Conservation (phyloP, 2,888 invertebrate species). For the Zonitis immaculata region DNA sequence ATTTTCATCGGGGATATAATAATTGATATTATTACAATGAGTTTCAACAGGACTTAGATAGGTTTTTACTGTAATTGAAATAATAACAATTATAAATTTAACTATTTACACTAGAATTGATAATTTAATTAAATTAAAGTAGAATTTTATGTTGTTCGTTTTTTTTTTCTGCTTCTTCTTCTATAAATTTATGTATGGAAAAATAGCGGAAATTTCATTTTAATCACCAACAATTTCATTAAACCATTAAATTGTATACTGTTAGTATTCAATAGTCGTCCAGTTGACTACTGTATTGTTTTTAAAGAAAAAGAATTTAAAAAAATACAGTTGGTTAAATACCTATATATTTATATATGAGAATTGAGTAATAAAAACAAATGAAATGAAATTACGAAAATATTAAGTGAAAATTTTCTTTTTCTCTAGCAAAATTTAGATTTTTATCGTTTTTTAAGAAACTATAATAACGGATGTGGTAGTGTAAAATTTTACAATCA, state of each 20-base stretch:
- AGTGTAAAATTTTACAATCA: not conserved
- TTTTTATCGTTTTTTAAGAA: not conserved
- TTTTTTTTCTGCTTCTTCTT: too few relatives aligned
- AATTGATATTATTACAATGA: conserved; percentile 91
- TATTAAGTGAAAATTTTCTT: not conserved
- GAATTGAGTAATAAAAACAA: not conserved
- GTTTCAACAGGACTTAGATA: conserved; percentile 91
- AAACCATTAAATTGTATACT: conserved; percentile 9
- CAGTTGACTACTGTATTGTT: not conserved
- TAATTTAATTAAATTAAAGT: too few relatives aligned
- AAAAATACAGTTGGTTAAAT: too few relatives aligned
- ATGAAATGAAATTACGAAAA: not conserved
- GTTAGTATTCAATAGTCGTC: not conserved
- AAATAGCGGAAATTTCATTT: conserved; percentile 1
- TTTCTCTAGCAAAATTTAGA: not conserved
- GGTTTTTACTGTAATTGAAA: conserved; percentile 67
- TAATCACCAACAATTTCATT: conserved; percentile 7
- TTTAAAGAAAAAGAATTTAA: conserved; percentile 1
- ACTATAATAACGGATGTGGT: not conserved
- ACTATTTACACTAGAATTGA: too few relatives aligned
- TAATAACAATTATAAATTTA: too few relatives aligned
- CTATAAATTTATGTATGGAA: too few relatives aligned
- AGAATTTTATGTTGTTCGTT: not conserved
- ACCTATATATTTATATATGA: not conserved
- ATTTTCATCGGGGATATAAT: conserved; percentile 86